These are phyloP conservation scores for Coleophora flavipennella DNA, from an alignment of 2,888 invertebrate species.

Conservation along the genomic window DNA sequence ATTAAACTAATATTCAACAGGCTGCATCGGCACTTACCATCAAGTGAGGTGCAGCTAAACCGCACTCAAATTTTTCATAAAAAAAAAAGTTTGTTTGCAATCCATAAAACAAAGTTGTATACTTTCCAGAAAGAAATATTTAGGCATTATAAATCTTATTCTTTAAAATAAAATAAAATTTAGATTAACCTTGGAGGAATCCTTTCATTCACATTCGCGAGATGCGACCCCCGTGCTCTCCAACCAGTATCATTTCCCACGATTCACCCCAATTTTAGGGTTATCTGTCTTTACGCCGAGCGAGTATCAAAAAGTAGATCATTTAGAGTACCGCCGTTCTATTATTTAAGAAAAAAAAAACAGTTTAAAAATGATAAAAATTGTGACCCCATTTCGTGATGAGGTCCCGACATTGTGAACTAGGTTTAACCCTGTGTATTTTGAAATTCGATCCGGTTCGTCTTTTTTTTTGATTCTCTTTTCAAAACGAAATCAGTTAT, in stretches of 20 bases:
- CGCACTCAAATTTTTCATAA: too few species aligned
- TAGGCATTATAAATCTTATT: too few species aligned
- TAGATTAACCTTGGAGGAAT: slow-evolving; percentile 43
- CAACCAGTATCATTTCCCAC: slow-evolving; percentile 33
- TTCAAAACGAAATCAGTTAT: not conserved
- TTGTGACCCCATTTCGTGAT: slow-evolving; percentile 60
- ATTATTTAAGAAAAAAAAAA: slow-evolving; percentile 16
- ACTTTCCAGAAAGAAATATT: not conserved
- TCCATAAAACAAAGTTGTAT: not conserved
- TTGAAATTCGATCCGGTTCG: slow-evolving; percentile 60
- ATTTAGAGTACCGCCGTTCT: slow-evolving; percentile 49
- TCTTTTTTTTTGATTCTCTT: slow-evolving; percentile 23
- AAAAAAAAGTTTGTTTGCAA: too few species aligned
- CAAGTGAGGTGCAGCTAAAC: too few species aligned
- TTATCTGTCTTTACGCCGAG: slow-evolving; percentile 51
- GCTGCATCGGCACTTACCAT: too few species aligned
- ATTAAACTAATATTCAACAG: too few species aligned
- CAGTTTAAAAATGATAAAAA: slow-evolving; percentile 35
- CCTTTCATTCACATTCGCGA: slow-evolving; percentile 38
- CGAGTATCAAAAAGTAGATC: slow-evolving; percentile 51
- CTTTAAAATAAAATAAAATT: slow-evolving; percentile 29
- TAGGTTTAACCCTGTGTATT: slow-evolving; percentile 55
- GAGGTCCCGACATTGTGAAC: slow-evolving; percentile 65
- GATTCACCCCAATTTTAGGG: slow-evolving; percentile 47
- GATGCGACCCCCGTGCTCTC: slow-evolving; percentile 29